These are phyloP conservation scores for Argya squamiceps DNA, from an alignment of 2,797 vertebrate species.

Conservation along the genomic window DNA sequence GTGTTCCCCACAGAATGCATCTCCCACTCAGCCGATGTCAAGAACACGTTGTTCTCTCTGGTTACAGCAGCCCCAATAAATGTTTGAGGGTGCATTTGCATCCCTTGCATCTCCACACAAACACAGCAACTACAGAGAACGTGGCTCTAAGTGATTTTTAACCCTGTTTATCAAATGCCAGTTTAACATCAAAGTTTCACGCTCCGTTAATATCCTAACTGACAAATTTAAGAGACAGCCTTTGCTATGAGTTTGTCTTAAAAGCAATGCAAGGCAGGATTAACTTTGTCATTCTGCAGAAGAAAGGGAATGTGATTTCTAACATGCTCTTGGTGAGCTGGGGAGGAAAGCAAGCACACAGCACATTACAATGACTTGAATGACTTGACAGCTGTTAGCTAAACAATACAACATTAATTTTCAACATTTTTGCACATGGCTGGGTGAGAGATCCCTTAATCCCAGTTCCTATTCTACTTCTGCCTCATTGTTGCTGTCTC, in stretches of 20 bases:
- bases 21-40: background rate
- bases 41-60: background rate
- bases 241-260: constrained; percentile 46
- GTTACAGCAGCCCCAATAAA: background rate
- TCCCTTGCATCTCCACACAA: background rate
- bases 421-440: constrained; percentile 72
- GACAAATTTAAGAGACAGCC: constrained; percentile 63
- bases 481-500: constrained; percentile 69
- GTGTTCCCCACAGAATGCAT: background rate
- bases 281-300: constrained; percentile 71
- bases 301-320: constrained; percentile 68
- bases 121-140: background rate
- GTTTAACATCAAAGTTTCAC: constrained; percentile 39
- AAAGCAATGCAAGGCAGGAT: constrained; percentile 68
- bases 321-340: constrained; percentile 41
- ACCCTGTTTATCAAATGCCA: background rate
- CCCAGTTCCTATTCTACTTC: constrained; percentile 73
- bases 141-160: constrained; percentile 1
- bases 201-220: background rate
- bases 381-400: constrained; percentile 75
- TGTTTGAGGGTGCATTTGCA: background rate
- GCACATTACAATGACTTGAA: constrained; percentile 67
- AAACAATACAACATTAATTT: constrained; percentile 77
- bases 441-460: constrained; percentile 79
- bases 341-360: constrained; percentile 48